A percentile compares a stretch with the other conserved stretches of the same genome.
Evolutionary conservation across 1,140 invertebrate genomes (phyloP).

Genomic region (Drosophila bocqueti): DNA sequence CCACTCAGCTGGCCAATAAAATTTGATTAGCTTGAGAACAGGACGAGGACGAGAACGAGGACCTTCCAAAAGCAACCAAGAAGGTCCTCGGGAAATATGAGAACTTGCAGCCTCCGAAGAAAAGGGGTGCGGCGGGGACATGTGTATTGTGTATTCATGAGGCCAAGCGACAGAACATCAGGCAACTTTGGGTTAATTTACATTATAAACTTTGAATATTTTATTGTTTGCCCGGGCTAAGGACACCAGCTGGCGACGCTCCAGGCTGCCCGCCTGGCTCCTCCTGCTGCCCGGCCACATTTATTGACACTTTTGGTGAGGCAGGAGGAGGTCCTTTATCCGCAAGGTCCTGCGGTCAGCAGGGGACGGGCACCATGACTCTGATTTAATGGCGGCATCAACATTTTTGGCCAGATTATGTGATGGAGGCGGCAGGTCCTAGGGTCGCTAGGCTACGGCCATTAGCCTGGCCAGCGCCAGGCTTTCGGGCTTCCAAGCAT

Average conservation of each 20-base stretch:
- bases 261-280: not conserved
- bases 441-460: conserved; percentile 26
- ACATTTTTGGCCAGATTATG: conserved; percentile 75
- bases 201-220: conserved; percentile 84
- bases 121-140: conserved; percentile 23
- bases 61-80: too few species aligned
- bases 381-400: conserved; percentile 72
- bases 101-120: not conserved
- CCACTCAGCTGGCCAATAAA: conserved; percentile 62
- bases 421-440: conserved; percentile 18
- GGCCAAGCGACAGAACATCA: conserved; percentile 45
- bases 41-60: too few species aligned
- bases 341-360: conserved; percentile 19
- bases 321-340: conserved; percentile 5
- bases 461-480: conserved; percentile 51
- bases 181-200: conserved; percentile 80
- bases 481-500: conserved; percentile 56
- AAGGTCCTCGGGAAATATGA: conserved; percentile 17
- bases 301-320: conserved; percentile 49
- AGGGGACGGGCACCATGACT: not conserved
- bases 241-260: conserved; percentile 64
- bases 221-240: conserved; percentile 76
- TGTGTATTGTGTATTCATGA: conserved; percentile 60
- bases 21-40: conserved; percentile 68
- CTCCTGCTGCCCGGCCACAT: conserved; percentile 16